Conservation (phyloP, 2,113 vertebrate genomes). For the Daphoenositta chrysoptera region DNA sequence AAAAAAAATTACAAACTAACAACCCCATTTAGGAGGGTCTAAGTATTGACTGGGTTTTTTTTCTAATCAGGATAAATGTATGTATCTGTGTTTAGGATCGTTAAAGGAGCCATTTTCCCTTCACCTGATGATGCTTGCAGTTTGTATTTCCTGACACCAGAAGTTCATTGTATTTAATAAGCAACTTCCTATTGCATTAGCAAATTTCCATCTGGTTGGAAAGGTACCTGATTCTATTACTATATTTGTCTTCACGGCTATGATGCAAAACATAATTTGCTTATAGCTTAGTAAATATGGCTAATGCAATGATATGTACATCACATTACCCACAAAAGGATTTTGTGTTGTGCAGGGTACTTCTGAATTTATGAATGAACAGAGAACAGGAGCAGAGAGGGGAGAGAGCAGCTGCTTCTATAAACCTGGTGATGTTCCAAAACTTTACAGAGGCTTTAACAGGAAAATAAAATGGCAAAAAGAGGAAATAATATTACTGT, state of each 20-base stretch:
- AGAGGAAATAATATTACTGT: neutral
- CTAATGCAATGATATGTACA: slow-evolving; percentile 62
- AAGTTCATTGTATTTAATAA: slow-evolving; percentile 62
- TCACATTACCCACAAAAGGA: slow-evolving; percentile 22
- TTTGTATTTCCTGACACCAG: slow-evolving; percentile 63
- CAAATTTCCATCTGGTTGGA: slow-evolving; percentile 67
- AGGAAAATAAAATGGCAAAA: neutral
- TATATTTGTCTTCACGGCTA: slow-evolving; percentile 53
- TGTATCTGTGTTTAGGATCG: neutral
- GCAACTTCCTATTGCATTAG: slow-evolving; percentile 69
- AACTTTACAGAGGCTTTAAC: neutral
- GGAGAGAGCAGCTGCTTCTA: neutral
- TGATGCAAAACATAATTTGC: slow-evolving; percentile 69
- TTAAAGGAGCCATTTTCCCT: slow-evolving; percentile 18
- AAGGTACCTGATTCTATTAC: slow-evolving; percentile 67
- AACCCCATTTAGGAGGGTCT: neutral
- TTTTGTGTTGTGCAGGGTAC: slow-evolving; percentile 15
- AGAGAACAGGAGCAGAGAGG: neutral
- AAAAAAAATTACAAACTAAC: neutral
- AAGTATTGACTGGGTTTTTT: neutral
- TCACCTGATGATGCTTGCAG: slow-evolving; percentile 48
- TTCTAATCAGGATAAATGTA: slow-evolving; percentile 6
- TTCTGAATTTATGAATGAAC: slow-evolving; percentile 51
- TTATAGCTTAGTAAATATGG: slow-evolving; percentile 58
- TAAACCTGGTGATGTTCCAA: neutral